Evolutionary conservation across 1,140 invertebrate genomes (phyloP).

Genomic region (Diorhabda carinulata): DNA sequence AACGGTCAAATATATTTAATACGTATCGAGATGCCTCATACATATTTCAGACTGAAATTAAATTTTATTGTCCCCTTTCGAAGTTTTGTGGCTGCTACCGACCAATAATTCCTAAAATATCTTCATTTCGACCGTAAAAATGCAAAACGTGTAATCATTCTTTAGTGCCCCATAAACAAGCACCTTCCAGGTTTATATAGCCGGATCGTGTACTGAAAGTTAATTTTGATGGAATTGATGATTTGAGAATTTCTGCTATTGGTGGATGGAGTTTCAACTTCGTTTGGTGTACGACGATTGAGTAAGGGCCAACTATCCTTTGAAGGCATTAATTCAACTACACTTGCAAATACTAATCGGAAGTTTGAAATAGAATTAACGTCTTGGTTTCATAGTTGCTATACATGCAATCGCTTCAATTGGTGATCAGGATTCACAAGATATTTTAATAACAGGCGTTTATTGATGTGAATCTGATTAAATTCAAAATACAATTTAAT

Average conservation of each 20-base stretch:
- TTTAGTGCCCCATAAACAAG: conserved; percentile 15
- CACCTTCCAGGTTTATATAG: conserved; percentile 1
- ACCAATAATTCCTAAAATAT: conserved; percentile 17
- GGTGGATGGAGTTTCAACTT: not conserved
- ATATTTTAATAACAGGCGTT: no score
- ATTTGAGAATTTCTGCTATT: not conserved
- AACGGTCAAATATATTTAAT: not conserved
- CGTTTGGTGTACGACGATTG: not conserved
- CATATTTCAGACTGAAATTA: conserved; percentile 15
- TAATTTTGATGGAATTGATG: conserved; percentile 2
- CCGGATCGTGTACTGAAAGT: conserved; percentile 1
- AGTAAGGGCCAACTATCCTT: not conserved
- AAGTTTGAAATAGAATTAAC: not conserved
- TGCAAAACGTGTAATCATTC: conserved; percentile 15
- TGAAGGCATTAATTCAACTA: not conserved
- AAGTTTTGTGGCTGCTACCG: not conserved
- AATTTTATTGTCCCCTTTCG: conserved; percentile 7
- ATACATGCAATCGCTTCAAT: no score
- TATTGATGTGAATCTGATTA: no score
- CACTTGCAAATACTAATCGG: not conserved
- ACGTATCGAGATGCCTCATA: conserved; percentile 5
- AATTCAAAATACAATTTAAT: no score
- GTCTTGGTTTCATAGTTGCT: no score
- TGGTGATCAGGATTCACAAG: no score
- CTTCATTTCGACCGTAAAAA: conserved; percentile 12